A percentile compares a stretch with the other conserved stretches of the same genome.
Conservation (phyloP, 1,140 invertebrate species). For the Zophobas morio region DNA sequence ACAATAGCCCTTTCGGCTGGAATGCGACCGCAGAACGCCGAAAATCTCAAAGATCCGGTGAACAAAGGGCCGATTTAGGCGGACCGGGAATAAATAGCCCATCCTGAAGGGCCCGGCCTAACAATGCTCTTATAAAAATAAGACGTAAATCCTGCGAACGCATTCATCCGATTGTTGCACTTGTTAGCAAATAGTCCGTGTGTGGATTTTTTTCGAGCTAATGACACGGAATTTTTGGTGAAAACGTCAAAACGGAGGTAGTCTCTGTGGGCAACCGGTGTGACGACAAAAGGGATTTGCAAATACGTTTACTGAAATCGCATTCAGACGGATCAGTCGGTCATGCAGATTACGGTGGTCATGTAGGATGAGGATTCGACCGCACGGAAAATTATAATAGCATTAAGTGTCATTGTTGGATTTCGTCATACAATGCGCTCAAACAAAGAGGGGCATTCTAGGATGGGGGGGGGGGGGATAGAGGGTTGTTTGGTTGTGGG, state of each 20-base stretch:
- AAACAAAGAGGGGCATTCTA: neutral
- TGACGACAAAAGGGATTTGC: conserved; percentile 30
- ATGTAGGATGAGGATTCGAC: conserved; percentile 12
- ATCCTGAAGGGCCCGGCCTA: neutral
- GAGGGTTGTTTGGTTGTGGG: too few relatives aligned
- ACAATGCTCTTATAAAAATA: conserved; percentile 7
- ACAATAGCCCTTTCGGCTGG: neutral
- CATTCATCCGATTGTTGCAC: conserved; percentile 28
- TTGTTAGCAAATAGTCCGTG: conserved; percentile 14
- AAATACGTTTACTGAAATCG: conserved; percentile 35
- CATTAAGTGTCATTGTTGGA: conserved; percentile 51
- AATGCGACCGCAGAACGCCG: neutral
- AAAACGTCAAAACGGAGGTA: conserved; percentile 20
- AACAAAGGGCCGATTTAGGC: neutral
- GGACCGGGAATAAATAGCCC: neutral
- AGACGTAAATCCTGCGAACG: conserved; percentile 23
- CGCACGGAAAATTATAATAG: conserved; percentile 52
- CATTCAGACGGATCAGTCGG: conserved; percentile 24
- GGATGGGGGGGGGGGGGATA: too few relatives aligned
- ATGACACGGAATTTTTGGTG: conserved; percentile 36
- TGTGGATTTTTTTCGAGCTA: neutral
- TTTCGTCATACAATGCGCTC: conserved; percentile 20
- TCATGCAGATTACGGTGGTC: conserved; percentile 5
- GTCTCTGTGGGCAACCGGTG: neutral
- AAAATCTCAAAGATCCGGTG: too few relatives aligned